Percentiles rank a stretch among this genome's conserved stretches.
phyloP scores from a whole-genome alignment of 1,140 invertebrate species.

The Rhagoletis pomonella region DNA sequence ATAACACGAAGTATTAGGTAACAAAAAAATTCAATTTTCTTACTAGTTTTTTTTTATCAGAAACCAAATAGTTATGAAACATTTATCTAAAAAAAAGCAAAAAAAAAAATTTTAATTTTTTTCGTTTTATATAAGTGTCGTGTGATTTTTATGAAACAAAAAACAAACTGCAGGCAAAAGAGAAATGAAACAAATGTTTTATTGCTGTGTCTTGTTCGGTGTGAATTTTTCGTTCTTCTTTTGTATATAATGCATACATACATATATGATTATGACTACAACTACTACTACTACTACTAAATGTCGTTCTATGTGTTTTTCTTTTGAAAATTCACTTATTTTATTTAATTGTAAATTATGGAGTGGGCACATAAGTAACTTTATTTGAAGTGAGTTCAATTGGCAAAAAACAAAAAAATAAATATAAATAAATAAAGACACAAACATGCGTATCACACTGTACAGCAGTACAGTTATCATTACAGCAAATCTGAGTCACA shows the following conservation, averaged over 20 bases:
- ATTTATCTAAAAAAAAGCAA: constrained; percentile 60
- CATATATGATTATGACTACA: no score
- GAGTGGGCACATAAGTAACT: constrained; percentile 55
- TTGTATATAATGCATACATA: constrained; percentile 16
- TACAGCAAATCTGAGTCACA: not conserved
- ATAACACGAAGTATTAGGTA: constrained; percentile 97
- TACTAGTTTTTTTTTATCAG: constrained; percentile 37
- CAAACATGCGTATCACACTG: not conserved
- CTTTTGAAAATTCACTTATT: constrained; percentile 4
- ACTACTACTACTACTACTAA: constrained; percentile 24
- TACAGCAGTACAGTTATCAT: not conserved
- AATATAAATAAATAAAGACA: no score
- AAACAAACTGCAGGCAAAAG: constrained; percentile 4
- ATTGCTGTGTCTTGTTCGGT: constrained; percentile 30
- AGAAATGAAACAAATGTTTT: not conserved
- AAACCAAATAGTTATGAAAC: constrained; percentile 54
- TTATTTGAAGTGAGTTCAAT: constrained; percentile 72
- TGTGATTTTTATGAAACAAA: constrained; percentile 16
- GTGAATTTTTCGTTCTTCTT: constrained; percentile 2
- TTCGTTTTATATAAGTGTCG: constrained; percentile 40
- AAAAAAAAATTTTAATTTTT: constrained; percentile 19
- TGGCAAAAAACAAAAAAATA: constrained; percentile 63
- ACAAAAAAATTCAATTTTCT: constrained; percentile 73
- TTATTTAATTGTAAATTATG: constrained; percentile 46
- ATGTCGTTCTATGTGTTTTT: constrained; percentile 41